A percentile compares a stretch with the other conserved stretches of the same genome.
Conservation (phyloP, 2,113 vertebrate genomes). For the Osmerus eperlanus region DNA sequence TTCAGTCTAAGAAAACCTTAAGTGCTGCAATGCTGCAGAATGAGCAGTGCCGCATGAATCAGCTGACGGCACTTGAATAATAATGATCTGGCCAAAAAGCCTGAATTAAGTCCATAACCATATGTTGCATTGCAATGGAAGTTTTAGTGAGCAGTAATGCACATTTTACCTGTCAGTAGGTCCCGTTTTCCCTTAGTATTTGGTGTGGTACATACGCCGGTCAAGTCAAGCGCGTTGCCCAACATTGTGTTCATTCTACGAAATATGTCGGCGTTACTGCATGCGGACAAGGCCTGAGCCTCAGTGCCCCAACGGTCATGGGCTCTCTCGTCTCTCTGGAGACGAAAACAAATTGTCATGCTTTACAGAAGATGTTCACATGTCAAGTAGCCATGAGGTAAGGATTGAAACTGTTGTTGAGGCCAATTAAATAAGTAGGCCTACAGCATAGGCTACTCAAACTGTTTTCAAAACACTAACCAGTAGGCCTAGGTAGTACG, state of each 20-base stretch:
- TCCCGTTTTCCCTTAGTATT: slow-evolving; percentile 77
- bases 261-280: slow-evolving; percentile 94
- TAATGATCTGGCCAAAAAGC: slow-evolving; percentile 5
- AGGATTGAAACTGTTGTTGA: not conserved
- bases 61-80: slow-evolving; percentile 58
- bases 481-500: not conserved
- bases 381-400: not conserved
- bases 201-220: slow-evolving; percentile 91
- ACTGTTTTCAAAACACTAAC: too few species aligned
- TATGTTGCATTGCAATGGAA: not conserved
- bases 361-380: not conserved
- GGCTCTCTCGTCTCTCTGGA: slow-evolving; percentile 84
- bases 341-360: slow-evolving; percentile 1
- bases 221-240: slow-evolving; percentile 94
- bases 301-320: slow-evolving; percentile 83
- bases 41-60: slow-evolving; percentile 67
- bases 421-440: not conserved
- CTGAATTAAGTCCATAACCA: not conserved
- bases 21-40: slow-evolving; percentile 59
- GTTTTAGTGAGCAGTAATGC: not conserved
- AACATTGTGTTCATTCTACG: slow-evolving; percentile 95
- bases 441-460: too few species aligned
- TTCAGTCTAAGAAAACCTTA: slow-evolving; percentile 13
- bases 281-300: slow-evolving; percentile 86
- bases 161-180: slow-evolving; percentile 70